Percentiles rank a stretch among this genome's conserved stretches.
Conservation (phyloP, 2,113 vertebrate species). For the Colaptes auratus region DNA sequence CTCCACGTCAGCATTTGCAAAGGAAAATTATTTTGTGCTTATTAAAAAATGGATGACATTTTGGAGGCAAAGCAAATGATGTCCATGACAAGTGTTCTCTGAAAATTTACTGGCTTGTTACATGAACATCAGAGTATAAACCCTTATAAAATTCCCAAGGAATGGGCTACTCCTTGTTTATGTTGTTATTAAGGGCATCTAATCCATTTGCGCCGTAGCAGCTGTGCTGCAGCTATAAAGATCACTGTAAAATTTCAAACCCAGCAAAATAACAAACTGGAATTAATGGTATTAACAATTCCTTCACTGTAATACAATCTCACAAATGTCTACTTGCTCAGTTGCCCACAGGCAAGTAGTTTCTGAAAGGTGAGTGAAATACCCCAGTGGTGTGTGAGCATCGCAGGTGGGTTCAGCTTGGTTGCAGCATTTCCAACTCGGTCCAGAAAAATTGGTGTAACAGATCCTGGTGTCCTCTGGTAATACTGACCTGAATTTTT, state of each 20-base stretch:
- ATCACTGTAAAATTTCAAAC: neutral
- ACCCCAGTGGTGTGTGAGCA: fast-evolving
- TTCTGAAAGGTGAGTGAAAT: neutral
- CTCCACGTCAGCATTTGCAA: constrained; percentile 4
- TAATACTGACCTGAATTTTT: fast-evolving
- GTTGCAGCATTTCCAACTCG: neutral
- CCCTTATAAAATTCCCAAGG: neutral
- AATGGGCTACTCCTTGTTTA: neutral
- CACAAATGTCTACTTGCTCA: neutral
- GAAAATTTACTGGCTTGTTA: neutral
- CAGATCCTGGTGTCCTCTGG: neutral
- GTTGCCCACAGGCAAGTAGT: constrained; percentile 17
- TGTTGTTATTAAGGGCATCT: neutral
- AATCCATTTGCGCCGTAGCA: neutral
- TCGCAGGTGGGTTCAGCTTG: neutral
- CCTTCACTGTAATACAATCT: neutral
- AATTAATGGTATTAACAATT: neutral
- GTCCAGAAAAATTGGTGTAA: neutral
- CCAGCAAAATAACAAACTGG: neutral
- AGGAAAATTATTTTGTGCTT: neutral
- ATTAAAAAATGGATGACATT: neutral
- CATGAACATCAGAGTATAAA: neutral
- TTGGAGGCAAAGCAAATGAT: constrained; percentile 18
- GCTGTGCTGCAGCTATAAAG: neutral
- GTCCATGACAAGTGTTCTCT: neutral